Evolutionary conservation across 2,113 vertebrate genomes (phyloP).

Genomic region (Clarias batrachus): DNA sequence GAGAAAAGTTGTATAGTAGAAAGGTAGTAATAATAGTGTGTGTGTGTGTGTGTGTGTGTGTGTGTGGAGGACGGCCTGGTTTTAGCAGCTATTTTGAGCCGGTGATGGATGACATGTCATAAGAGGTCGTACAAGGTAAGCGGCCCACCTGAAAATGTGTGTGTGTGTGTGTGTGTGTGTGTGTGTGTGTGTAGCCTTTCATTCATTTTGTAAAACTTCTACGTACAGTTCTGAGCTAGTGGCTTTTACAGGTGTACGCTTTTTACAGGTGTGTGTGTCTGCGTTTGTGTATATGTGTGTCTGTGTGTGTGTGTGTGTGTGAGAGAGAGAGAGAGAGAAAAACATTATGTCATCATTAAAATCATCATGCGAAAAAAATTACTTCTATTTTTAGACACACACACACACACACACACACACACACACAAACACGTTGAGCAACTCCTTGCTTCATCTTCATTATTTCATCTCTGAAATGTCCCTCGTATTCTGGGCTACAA

Average conservation of each 20-base stretch:
- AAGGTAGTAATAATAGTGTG: background rate
- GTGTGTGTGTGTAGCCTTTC: background rate
- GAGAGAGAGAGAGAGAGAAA: background rate
- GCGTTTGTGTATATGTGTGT: background rate
- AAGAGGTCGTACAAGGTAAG: conserved; percentile 1
- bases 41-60: background rate
- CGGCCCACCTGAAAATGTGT: background rate
- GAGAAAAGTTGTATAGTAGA: background rate
- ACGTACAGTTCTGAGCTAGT: background rate
- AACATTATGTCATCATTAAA: conserved; percentile 8
- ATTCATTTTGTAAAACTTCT: background rate
- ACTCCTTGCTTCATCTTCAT: background rate
- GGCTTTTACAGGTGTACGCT: background rate
- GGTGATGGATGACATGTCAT: conserved; percentile 14
- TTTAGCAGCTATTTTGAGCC: conserved; percentile 23
- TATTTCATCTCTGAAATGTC: background rate
- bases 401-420: background rate
- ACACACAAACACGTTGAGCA: background rate
- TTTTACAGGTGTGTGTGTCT: background rate
- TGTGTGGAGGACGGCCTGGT: conserved; percentile 1
- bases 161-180: background rate
- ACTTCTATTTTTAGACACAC: conserved; percentile 18
- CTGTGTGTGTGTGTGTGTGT: background rate
- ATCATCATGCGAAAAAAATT: conserved; percentile 9
- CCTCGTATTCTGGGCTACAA: background rate